Evolutionary conservation across 2,797 vertebrate genomes (phyloP).

Genomic region (Oreonectes daqikongensis): DNA sequence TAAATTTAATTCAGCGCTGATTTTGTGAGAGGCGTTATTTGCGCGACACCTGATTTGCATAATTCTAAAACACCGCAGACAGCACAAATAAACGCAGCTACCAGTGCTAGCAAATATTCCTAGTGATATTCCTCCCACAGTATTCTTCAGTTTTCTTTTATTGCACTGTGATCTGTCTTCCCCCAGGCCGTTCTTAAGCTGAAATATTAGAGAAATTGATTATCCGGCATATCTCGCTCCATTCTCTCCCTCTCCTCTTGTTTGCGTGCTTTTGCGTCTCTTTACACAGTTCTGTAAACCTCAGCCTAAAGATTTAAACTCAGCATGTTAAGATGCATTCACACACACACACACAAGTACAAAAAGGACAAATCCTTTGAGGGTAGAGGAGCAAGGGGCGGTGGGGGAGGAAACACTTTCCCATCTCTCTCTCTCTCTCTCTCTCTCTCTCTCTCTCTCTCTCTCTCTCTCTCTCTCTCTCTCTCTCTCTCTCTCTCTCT

Average conservation of each 20-base stretch:
- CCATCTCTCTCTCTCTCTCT: conserved; percentile 51
- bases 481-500: conserved; percentile 55
- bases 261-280: conserved; percentile 31
- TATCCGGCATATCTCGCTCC: conserved; percentile 56
- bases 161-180: conserved; percentile 48
- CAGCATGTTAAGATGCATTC: conserved; percentile 1
- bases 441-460: conserved; percentile 35
- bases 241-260: conserved; percentile 42
- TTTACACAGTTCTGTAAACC: conserved; percentile 52
- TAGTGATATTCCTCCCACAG: background rate
- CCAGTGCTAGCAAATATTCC: background rate
- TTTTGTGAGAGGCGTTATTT: background rate
- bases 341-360: conserved; percentile 37
- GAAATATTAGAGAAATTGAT: conserved; percentile 69
- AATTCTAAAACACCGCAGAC: background rate
- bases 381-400: conserved; percentile 52
- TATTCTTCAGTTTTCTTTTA: conserved; percentile 14
- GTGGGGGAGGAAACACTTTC: conserved; percentile 50
- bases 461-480: conserved; percentile 53
- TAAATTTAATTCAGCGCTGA: background rate
- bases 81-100: background rate
- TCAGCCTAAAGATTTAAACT: conserved; percentile 28
- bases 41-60: background rate
- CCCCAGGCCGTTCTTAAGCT: conserved; percentile 60
- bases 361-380: conserved; percentile 65